Base-by-base conservation (phyloP, 92 coral and sea anemone genomes). In the Zoanthus sociatus region DNA sequence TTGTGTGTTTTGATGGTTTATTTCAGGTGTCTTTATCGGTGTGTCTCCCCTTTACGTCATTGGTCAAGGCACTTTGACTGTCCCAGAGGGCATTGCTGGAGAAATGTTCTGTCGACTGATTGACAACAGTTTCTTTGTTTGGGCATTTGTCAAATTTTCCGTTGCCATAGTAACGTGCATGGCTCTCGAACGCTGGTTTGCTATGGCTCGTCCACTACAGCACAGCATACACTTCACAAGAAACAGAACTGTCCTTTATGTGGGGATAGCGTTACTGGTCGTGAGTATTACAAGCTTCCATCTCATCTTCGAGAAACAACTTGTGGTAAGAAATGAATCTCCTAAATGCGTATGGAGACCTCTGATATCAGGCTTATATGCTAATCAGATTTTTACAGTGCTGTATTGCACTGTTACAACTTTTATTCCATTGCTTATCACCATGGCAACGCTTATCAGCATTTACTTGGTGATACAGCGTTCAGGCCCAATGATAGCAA, bases 81-180 rank as follows among this genome's bases (percentile, higher is more conserved):
- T 81, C 20, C 85, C 85, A 81, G 46, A 66, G 47, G 85, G 85
- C 21, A 66, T 81, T 81, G 45, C 73, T 5, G 85, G 85, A 18
- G 85, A 81, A 63, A 70, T 81, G 53, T 81, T 81, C 21, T 81
- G 85, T 70, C 85, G 85, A 46, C 58, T 81, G 51, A 81, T 81
- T 15, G 85, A 81, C 85, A 81, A 81, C 75, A 81, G 85, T 31
- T 81, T 81, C 75, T 81, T 81, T 47, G 85, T 81, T 17, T 81
- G 85, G 85, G 58, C 85, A 44, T 26, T 81, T 63, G 85, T 81
- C 61, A 81, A 81, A 31, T 67, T 81, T 46, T 81, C 85, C 10
- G 85, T 81, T 66, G 85, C 85, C 46, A 46, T 81, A 66, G 85
- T 81, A 46, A 81, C 85, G 3, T 81, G 85, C 73, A 81, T 81